phyloP scores from a whole-genome alignment of 1,140 invertebrate species.

The Drosophila ambigua region DNA sequence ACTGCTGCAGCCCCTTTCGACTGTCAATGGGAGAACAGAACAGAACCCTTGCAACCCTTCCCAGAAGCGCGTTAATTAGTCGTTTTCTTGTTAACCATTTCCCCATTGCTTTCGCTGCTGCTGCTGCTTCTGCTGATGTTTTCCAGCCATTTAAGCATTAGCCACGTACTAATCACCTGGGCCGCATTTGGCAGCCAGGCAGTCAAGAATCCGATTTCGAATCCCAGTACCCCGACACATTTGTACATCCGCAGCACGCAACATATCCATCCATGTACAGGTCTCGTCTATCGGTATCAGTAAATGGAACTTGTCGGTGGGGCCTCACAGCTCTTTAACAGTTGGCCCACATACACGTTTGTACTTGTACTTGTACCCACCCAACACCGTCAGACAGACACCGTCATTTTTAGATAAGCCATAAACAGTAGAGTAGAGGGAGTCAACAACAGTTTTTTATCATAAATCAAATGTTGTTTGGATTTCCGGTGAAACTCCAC shows the following conservation, averaged over 20 bases:
- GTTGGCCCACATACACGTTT: slow-evolving; percentile 42
- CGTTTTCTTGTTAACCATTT: slow-evolving; percentile 8
- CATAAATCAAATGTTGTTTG: slow-evolving; percentile 79
- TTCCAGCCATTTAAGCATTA: slow-evolving; percentile 49
- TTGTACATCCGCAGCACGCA: slow-evolving; percentile 51
- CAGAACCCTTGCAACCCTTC: not conserved
- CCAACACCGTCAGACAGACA: slow-evolving; percentile 38
- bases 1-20: slow-evolving; percentile 6
- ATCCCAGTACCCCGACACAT: slow-evolving; percentile 6
- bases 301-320: slow-evolving; percentile 63
- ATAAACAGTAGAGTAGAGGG: slow-evolving; percentile 62
- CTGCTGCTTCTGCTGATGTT: slow-evolving; percentile 29
- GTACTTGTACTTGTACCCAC: slow-evolving; percentile 3
- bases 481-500: slow-evolving; percentile 74
- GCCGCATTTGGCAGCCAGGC: slow-evolving; percentile 32
- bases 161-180: slow-evolving; percentile 70
- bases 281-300: slow-evolving; percentile 17
- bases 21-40: not conserved
- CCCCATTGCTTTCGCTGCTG: not conserved
- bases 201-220: slow-evolving; percentile 39
- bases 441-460: slow-evolving; percentile 48
- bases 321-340: slow-evolving; percentile 6
- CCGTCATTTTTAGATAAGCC: slow-evolving; percentile 69
- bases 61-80: slow-evolving; percentile 5
- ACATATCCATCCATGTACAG: slow-evolving; percentile 1